These are phyloP conservation scores for Drosophila merina DNA, from an alignment of 2,888 invertebrate species.

Conservation along the genomic window DNA sequence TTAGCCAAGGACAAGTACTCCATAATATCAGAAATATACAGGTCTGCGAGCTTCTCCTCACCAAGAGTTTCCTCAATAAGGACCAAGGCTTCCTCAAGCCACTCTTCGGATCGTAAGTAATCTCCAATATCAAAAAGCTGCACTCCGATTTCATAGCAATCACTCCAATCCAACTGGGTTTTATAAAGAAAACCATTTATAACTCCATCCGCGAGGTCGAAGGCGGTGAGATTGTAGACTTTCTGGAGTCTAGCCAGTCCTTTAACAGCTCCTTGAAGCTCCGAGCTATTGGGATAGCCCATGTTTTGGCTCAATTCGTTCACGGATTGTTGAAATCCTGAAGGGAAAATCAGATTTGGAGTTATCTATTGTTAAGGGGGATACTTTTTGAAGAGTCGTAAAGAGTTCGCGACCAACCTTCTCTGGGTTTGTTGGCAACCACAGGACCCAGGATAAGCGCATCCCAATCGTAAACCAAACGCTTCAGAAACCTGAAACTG, in stretches of 20 bases:
- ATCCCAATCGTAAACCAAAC: constrained; percentile 94
- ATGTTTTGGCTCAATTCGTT: constrained; percentile 14
- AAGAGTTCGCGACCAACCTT: constrained; percentile 79
- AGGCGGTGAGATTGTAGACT: constrained; percentile 93
- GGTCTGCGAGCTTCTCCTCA: not conserved
- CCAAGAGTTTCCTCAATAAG: constrained; percentile 16
- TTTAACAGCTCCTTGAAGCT: constrained; percentile 95
- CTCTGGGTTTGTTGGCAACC: constrained; percentile 85
- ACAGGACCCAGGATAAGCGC: constrained; percentile 87
- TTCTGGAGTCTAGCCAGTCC: constrained; percentile 95
- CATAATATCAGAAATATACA: constrained; percentile 41
- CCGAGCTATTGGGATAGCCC: constrained; percentile 90
- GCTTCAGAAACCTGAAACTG: constrained; percentile 94
- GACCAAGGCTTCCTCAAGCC: constrained; percentile 51
- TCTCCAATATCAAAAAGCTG: constrained; percentile 57
- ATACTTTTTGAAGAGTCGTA: too few relatives aligned
- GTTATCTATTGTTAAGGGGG: too few relatives aligned
- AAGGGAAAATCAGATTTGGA: not conserved
- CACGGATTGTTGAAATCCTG: constrained; percentile 41
- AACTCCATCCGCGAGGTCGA: constrained; percentile 91
- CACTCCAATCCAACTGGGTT: constrained; percentile 50
- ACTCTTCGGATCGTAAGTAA: constrained; percentile 46
- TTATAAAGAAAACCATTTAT: constrained; percentile 90
- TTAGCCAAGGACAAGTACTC: constrained; percentile 66
- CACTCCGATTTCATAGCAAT: constrained; percentile 69